These are phyloP conservation scores for Avahi laniger DNA, from an alignment of 2,797 vertebrate genomes.

Conservation along the genomic window DNA sequence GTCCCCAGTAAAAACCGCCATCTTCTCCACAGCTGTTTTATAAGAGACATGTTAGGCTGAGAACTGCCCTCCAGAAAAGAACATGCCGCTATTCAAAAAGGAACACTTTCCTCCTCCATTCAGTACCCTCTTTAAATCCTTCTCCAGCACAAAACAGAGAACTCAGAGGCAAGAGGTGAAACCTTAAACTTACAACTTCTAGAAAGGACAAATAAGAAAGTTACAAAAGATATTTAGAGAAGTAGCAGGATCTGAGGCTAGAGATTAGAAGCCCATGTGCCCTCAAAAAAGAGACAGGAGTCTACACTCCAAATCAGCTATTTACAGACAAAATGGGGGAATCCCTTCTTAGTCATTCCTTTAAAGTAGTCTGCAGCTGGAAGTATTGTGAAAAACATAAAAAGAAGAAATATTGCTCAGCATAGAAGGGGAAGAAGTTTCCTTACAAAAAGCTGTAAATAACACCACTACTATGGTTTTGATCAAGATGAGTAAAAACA, in stretches of 20 bases:
- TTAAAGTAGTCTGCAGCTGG: not conserved
- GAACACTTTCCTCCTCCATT: not conserved
- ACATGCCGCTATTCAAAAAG: not conserved
- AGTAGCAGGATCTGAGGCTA: not conserved
- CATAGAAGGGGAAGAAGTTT: not conserved
- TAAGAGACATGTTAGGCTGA: not conserved
- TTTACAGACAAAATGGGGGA: not conserved
- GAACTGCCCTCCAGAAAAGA: not conserved
- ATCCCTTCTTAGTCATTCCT: not conserved
- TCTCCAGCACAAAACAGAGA: not conserved
- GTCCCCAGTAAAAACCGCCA: not conserved
- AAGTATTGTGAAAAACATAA: not conserved
- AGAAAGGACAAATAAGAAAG: conserved; percentile 45
- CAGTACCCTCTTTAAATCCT: not conserved
- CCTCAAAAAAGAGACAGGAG: not conserved
- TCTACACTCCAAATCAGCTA: not conserved
- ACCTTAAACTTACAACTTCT: not conserved
- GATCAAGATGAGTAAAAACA: not conserved
- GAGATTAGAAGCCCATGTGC: not conserved
- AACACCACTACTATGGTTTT: not conserved
- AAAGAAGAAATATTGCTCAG: not conserved
- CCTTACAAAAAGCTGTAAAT: not conserved
- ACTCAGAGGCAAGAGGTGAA: not conserved
- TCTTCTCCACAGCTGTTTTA: not conserved
- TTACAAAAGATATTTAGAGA: conserved; percentile 8